Conservation (phyloP, 1,140 invertebrate species). For the Bombus picipes region DNA sequence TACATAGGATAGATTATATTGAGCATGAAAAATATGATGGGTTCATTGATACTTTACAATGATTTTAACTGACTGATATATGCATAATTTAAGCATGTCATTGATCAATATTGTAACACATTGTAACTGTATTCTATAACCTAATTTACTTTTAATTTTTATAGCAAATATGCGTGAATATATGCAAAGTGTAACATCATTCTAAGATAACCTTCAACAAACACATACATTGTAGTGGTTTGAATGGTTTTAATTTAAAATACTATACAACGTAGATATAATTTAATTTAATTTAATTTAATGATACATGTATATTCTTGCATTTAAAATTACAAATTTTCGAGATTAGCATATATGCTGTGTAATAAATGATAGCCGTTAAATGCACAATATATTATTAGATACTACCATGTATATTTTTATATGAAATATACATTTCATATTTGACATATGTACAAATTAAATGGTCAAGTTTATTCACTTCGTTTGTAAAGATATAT, state of each 20-base stretch:
- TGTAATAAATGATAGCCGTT: slow-evolving; percentile 13
- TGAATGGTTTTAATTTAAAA: slow-evolving; percentile 3
- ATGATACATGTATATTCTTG: background rate
- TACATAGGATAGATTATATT: background rate
- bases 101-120: background rate
- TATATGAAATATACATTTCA: slow-evolving; percentile 64
- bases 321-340: slow-evolving; percentile 25
- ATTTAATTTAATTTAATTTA: slow-evolving; percentile 17
- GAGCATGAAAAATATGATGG: background rate
- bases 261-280: slow-evolving; percentile 8
- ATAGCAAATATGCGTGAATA: background rate
- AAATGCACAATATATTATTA: slow-evolving; percentile 37
- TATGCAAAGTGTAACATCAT: background rate
- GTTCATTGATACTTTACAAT: background rate
- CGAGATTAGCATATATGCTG: background rate
- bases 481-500: slow-evolving; percentile 26
- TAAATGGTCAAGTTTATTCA: slow-evolving; percentile 41
- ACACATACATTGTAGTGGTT: background rate
- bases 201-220: background rate
- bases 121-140: background rate
- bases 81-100: background rate
- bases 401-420: slow-evolving; percentile 46
- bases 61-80: background rate
- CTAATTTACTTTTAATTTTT: background rate
- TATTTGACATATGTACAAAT: slow-evolving; percentile 61